Conservation (phyloP, 1,140 invertebrate genomes). For the Hestina assimilis region DNA sequence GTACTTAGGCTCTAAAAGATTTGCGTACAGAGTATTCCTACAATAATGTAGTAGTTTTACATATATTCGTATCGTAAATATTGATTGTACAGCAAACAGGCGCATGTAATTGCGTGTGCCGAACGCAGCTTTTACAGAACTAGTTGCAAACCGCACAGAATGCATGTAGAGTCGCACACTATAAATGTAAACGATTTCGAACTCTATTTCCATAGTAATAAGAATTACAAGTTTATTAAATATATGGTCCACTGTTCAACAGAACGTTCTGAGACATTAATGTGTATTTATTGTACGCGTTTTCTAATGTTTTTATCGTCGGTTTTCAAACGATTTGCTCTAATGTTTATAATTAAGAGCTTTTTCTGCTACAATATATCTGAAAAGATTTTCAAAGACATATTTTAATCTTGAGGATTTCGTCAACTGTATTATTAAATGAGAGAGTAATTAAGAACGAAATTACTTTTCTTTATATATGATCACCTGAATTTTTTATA, state of each 20-base stretch:
- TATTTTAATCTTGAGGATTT: conserved; percentile 19
- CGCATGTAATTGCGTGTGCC: conserved; percentile 74
- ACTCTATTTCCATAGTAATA: conserved; percentile 13
- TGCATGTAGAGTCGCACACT: conserved; percentile 24
- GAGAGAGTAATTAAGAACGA: conserved; percentile 3
- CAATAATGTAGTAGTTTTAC: conserved; percentile 50
- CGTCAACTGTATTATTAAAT: neutral
- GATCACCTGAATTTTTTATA: too few species aligned
- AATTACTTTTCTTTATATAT: too few species aligned
- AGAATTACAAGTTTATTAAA: conserved; percentile 1
- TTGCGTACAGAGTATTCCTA: conserved; percentile 19
- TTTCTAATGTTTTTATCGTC: conserved; percentile 76
- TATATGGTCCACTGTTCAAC: conserved; percentile 42
- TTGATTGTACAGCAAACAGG: conserved; percentile 67
- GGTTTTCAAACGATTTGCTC: conserved; percentile 52
- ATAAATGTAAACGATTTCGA: neutral
- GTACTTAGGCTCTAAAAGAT: conserved; percentile 6
- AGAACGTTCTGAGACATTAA: conserved; percentile 74
- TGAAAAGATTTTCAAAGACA: conserved; percentile 23
- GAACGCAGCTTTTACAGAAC: conserved; percentile 73
- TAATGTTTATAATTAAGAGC: conserved; percentile 33
- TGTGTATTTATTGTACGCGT: conserved; percentile 76
- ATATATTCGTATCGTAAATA: conserved; percentile 66
- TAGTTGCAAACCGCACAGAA: conserved; percentile 72
- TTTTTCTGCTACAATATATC: conserved; percentile 23